Evolutionary conservation across 1,140 invertebrate genomes (phyloP).

Genomic region (Ceratina calcarata): DNA sequence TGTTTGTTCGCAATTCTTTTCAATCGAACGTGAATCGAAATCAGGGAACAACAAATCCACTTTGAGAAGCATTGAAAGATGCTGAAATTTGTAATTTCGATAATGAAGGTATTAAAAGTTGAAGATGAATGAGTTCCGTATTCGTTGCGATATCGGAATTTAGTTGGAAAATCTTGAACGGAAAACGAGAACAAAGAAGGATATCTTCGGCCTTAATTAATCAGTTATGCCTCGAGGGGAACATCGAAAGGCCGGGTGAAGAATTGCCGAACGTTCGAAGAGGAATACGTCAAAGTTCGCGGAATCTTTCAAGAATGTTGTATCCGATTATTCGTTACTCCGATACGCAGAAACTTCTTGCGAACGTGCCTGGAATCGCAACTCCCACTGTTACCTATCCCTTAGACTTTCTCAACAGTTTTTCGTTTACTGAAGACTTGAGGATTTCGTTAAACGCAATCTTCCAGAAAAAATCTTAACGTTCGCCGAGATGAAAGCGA

Average conservation of each 20-base stretch:
- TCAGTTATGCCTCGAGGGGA: constrained; percentile 43
- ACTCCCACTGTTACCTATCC: neutral
- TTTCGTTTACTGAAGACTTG: neutral
- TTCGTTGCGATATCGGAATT: constrained; percentile 55
- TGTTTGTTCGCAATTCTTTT: too few relatives aligned
- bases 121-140: constrained; percentile 21
- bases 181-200: neutral
- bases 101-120: constrained; percentile 44
- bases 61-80: neutral
- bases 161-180: constrained; percentile 17
- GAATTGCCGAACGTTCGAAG: neutral
- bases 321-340: constrained; percentile 13
- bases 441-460: too few relatives aligned
- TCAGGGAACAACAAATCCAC: too few relatives aligned
- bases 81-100: constrained; percentile 27
- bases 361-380: constrained; percentile 12
- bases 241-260: neutral
- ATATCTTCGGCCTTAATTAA: constrained; percentile 56
- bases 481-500: too few relatives aligned
- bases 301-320: constrained; percentile 24
- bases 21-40: too few relatives aligned
- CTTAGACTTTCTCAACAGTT: neutral
- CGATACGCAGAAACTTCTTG: constrained; percentile 8
- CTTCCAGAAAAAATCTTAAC: too few relatives aligned
- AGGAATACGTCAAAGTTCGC: neutral